phyloP scores from a whole-genome alignment of 2,888 invertebrate species.

The Agrotis exclamationis region DNA sequence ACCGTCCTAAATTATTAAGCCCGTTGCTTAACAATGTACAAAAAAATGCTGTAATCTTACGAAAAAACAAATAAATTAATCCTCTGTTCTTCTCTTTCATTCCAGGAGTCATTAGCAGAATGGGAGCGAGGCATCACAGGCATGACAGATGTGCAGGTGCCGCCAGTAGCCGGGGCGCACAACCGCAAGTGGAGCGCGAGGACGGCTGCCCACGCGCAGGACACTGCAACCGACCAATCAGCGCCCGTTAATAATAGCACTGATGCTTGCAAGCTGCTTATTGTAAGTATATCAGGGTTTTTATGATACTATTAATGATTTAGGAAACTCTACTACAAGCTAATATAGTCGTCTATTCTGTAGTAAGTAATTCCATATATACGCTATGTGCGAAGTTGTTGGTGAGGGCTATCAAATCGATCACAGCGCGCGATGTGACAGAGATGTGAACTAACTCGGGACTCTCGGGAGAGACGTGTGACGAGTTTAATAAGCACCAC shows the following conservation, averaged over 20 bases:
- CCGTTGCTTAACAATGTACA: too few species aligned
- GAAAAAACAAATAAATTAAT: too few species aligned
- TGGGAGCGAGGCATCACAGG: constrained; percentile 82
- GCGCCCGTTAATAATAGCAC: constrained; percentile 80
- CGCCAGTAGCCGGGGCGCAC: constrained; percentile 72
- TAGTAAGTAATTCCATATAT: background rate
- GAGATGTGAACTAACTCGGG: too few species aligned
- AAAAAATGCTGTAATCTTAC: too few species aligned
- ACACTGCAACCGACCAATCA: constrained; percentile 80
- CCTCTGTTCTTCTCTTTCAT: too few species aligned
- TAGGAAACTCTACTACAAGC: background rate
- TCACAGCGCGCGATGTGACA: too few species aligned
- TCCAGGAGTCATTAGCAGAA: constrained; percentile 84
- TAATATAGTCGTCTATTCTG: background rate
- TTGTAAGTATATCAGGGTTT: constrained; percentile 74
- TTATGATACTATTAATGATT: too few species aligned
- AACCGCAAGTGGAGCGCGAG: constrained; percentile 86
- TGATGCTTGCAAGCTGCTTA: constrained; percentile 85
- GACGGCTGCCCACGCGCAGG: constrained; percentile 81
- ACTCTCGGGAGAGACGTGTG: too few species aligned
- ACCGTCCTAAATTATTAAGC: too few species aligned
- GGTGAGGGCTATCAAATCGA: too few species aligned
- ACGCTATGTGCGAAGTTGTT: too few species aligned
- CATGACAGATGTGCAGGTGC: constrained; percentile 70
- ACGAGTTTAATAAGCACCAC: too few species aligned